Conservation (phyloP, 2,113 vertebrate genomes). For the Gobio gobio region DNA sequence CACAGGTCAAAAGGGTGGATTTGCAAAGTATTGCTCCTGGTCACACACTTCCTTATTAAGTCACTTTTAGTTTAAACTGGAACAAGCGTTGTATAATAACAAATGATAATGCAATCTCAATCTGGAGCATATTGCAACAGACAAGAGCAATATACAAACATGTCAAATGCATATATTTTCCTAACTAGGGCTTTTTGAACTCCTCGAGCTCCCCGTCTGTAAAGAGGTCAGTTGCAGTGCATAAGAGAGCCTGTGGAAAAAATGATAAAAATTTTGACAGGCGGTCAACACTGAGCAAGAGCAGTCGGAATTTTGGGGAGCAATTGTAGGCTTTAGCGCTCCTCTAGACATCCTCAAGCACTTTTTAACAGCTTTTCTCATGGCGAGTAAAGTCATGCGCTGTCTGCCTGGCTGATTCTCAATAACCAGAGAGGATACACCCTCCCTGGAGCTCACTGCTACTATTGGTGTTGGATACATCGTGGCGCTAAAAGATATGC, state of each 20-base stretch:
- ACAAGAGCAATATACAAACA: background rate
- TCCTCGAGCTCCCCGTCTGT: background rate
- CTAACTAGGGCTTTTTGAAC: constrained; percentile 10
- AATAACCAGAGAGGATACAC: background rate
- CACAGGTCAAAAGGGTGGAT: constrained; percentile 11
- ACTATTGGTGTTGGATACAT: constrained; percentile 34
- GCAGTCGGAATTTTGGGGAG: constrained; percentile 45
- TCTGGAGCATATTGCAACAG: background rate
- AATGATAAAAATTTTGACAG: constrained; percentile 54
- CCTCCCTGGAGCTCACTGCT: background rate
- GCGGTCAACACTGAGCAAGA: constrained; percentile 37
- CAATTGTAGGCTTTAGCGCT: constrained; percentile 34
- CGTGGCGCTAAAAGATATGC: constrained; percentile 39
- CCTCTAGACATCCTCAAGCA: constrained; percentile 28
- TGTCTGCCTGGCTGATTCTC: constrained; percentile 3
- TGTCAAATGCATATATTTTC: background rate
- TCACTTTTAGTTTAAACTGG: background rate
- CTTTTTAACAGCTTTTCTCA: constrained; percentile 27
- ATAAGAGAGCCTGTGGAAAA: constrained; percentile 30
- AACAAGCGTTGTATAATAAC: background rate
- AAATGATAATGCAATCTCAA: background rate
- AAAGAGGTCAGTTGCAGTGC: constrained; percentile 35
- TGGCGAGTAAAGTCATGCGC: constrained; percentile 18
- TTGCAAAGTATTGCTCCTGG: background rate
- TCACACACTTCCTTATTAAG: background rate